A percentile compares a stretch with the other conserved stretches of the same genome.
Evolutionary conservation across 2,113 vertebrate genomes (phyloP).

Genomic region (Abramis brama): DNA sequence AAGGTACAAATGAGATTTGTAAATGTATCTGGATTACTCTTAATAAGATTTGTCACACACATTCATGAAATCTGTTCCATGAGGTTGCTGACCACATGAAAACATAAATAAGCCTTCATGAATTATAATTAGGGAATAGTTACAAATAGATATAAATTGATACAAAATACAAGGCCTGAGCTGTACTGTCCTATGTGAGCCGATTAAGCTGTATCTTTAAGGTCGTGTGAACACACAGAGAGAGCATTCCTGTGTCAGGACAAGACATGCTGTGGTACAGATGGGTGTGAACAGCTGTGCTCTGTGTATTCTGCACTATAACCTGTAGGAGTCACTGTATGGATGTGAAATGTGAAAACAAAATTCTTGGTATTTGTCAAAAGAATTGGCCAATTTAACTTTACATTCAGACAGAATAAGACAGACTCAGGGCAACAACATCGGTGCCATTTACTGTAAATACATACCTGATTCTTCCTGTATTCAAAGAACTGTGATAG

Average conservation of each 20-base stretch:
- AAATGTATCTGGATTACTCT: neutral
- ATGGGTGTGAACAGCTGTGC: slow-evolving; percentile 7
- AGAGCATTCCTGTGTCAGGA: slow-evolving; percentile 69
- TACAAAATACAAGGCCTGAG: neutral
- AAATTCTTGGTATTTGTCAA: slow-evolving; percentile 13
- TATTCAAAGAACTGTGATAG: slow-evolving; percentile 90
- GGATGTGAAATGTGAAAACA: slow-evolving; percentile 19
- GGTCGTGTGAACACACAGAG: neutral
- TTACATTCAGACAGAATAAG: neutral
- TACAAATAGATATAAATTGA: neutral
- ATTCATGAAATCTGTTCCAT: neutral
- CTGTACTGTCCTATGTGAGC: neutral
- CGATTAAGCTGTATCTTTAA: neutral
- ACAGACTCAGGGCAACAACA: neutral
- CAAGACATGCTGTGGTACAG: slow-evolving; percentile 44
- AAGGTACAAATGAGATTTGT: neutral
- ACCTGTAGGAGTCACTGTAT: slow-evolving; percentile 26
- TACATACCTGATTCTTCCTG: slow-evolving; percentile 85
- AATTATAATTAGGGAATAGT: neutral
- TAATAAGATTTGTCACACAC: neutral
- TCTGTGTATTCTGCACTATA: slow-evolving; percentile 8
- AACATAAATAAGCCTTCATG: neutral
- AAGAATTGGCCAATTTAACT: neutral
- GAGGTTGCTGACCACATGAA: neutral
- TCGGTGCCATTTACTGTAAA: neutral